These are phyloP conservation scores for Lemur catta DNA, from an alignment of 2,797 vertebrate genomes.

Conservation along the genomic window DNA sequence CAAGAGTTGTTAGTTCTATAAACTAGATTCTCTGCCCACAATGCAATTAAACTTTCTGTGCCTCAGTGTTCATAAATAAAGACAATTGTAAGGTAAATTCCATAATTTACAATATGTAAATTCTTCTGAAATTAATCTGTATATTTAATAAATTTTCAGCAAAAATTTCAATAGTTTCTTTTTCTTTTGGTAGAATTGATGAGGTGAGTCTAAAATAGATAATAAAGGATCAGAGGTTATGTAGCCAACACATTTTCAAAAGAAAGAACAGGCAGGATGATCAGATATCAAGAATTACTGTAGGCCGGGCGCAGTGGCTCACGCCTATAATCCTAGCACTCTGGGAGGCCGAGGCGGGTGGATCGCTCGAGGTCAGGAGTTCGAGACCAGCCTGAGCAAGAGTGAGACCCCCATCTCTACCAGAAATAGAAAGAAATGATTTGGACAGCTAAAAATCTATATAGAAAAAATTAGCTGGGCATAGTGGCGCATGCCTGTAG, in stretches of 20 bases:
- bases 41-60: conserved; percentile 16
- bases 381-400: too few species aligned
- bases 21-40: not conserved
- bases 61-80: not conserved
- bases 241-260: not conserved
- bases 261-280: not conserved
- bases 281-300: not conserved
- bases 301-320: not conserved
- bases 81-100: not conserved
- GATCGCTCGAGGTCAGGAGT: too few species aligned
- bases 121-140: not conserved
- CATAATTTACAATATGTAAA: not conserved
- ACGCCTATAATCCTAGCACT: too few species aligned
- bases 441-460: too few species aligned
- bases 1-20: not conserved
- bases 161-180: not conserved
- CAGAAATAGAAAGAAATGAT: too few species aligned
- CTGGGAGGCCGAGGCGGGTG: too few species aligned
- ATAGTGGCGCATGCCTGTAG: too few species aligned
- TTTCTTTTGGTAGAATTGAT: not conserved
- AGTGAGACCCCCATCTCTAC: too few species aligned
- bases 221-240: not conserved
- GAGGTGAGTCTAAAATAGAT: not conserved
- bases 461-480: too few species aligned
- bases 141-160: not conserved